phyloP scores from a whole-genome alignment of 2,797 vertebrate species.

The Betta splendens region DNA sequence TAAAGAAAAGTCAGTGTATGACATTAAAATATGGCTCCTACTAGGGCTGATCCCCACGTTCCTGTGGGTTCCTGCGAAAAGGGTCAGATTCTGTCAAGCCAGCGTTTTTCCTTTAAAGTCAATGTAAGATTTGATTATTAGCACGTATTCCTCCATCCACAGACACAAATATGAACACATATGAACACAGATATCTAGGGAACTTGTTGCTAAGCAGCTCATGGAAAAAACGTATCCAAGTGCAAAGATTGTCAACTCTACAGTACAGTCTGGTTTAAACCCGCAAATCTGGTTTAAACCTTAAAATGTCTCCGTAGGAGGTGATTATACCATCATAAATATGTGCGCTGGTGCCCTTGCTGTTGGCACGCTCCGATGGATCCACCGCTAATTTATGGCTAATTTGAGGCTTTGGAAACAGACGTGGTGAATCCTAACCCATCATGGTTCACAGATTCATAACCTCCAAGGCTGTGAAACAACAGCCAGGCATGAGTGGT shows the following conservation, averaged over 20 bases:
- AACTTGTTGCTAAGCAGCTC: constrained; percentile 56
- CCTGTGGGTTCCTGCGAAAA: no score
- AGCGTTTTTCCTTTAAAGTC: no score
- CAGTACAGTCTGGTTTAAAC: constrained; percentile 45
- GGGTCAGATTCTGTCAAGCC: no score
- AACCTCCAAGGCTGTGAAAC: no score
- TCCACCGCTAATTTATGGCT: neutral
- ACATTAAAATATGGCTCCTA: neutral
- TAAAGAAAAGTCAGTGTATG: neutral
- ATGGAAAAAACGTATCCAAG: constrained; percentile 57
- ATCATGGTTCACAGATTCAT: no score
- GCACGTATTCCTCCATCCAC: neutral
- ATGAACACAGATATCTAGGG: no score
- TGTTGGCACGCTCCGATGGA: neutral
- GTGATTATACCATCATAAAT: constrained; percentile 40
- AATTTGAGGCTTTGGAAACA: constrained; percentile 5
- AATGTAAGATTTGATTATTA: no score
- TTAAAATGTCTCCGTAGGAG: constrained; percentile 39
- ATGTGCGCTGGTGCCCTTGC: neutral
- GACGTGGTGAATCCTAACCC: neutral
- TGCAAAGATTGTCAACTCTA: constrained; percentile 46
- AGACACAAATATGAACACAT: neutral
- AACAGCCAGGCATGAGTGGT: no score
- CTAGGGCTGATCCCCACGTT: no score
- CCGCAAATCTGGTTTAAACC: constrained; percentile 47